Evolutionary conservation across 2,113 vertebrate genomes (phyloP).

Genomic region (Catagonus wagneri): DNA sequence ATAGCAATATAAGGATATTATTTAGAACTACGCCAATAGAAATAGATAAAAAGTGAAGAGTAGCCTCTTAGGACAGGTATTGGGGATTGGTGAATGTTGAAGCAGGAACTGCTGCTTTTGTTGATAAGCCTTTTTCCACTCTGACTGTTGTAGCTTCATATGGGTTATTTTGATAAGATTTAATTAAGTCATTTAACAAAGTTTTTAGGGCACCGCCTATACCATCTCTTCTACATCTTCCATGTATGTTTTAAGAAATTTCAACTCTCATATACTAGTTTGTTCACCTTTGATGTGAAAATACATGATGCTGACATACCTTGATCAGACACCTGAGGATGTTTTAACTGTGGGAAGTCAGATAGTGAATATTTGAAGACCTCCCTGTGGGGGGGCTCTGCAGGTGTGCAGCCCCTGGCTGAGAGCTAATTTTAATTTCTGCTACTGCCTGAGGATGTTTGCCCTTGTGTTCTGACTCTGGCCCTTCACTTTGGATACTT

Average conservation of each 20-base stretch:
- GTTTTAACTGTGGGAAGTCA: background rate
- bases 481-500: background rate
- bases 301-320: background rate
- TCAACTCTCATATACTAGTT: background rate
- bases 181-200: background rate
- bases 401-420: background rate
- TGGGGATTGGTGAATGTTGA: background rate
- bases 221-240: background rate
- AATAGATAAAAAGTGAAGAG: conserved; percentile 8
- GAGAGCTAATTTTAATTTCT: background rate
- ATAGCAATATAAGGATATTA: background rate
- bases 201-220: background rate
- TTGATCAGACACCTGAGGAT: background rate
- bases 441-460: background rate
- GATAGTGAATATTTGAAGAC: background rate
- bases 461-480: background rate
- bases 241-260: background rate
- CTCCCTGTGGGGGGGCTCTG: background rate
- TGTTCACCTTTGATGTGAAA: background rate
- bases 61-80: background rate
- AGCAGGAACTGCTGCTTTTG: background rate
- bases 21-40: background rate
- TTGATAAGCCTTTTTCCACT: background rate
- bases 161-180: background rate
- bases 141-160: background rate